phyloP scores from a whole-genome alignment of 2,113 vertebrate genomes.

The Pleuronectes platessa region DNA sequence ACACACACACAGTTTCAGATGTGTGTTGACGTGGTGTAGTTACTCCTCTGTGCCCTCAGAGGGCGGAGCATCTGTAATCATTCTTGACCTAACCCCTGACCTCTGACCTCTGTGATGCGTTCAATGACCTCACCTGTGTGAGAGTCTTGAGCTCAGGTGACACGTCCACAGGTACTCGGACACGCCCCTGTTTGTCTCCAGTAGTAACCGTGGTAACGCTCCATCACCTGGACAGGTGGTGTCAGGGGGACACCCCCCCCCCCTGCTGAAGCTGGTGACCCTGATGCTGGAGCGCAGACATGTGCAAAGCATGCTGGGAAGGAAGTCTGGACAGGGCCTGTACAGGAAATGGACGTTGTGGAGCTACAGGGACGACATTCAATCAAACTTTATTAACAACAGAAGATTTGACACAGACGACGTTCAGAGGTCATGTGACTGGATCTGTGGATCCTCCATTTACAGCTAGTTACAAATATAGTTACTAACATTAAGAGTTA shows the following conservation, averaged over 20 bases:
- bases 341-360: conserved; percentile 86
- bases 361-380: conserved; percentile 75
- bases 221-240: conserved; percentile 55
- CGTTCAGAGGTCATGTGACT: background rate
- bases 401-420: background rate
- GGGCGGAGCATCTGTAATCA: background rate
- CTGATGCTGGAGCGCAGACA: conserved; percentile 84
- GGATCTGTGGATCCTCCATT: too few relatives aligned
- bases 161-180: conserved; percentile 86
- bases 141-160: conserved; percentile 64
- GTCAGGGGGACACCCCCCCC: conserved; percentile 33
- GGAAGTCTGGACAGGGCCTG: conserved; percentile 78
- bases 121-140: conserved; percentile 61
- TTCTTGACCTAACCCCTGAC: background rate
- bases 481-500: too few relatives aligned
- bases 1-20: too few relatives aligned
- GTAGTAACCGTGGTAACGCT: conserved; percentile 78
- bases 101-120: background rate
- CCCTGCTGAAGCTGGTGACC: conserved; percentile 83
- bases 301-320: conserved; percentile 82
- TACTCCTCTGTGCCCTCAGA: background rate
- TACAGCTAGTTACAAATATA: too few relatives aligned
- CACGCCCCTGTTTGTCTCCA: conserved; percentile 80
- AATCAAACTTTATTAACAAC: background rate
- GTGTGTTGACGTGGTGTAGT: background rate